Evolutionary conservation across 1,140 invertebrate genomes (phyloP).

Genomic region (Leguminivora glycinivorella): DNA sequence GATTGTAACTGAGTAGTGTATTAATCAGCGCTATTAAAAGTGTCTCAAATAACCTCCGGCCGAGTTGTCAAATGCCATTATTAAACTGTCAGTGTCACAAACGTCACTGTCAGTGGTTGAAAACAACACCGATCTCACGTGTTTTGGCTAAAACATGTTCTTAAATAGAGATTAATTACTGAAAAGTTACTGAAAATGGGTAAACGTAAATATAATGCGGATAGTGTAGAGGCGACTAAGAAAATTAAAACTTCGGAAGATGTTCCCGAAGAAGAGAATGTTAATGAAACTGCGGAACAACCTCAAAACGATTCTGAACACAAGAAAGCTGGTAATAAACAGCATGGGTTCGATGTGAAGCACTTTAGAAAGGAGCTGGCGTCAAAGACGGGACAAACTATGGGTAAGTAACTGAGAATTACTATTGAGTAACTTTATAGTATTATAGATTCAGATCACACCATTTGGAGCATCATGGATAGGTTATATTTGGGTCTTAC

Average conservation of each 20-base stretch:
- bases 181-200: constrained; percentile 56
- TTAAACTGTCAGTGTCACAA: neutral
- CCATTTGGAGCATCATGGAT: neutral
- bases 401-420: too few relatives aligned
- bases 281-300: constrained; percentile 46
- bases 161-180: constrained; percentile 29
- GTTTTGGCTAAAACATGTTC: constrained; percentile 4
- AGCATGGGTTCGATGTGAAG: constrained; percentile 69
- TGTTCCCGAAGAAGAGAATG: constrained; percentile 36
- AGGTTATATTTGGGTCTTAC: too few relatives aligned
- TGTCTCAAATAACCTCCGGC: neutral
- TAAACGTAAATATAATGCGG: constrained; percentile 62
- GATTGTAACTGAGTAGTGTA: neutral
- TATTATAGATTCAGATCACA: neutral
- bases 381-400: constrained; percentile 61
- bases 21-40: neutral
- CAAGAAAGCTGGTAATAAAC: constrained; percentile 39
- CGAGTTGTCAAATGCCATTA: neutral
- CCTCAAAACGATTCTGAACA: constrained; percentile 47
- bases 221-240: constrained; percentile 43
- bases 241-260: constrained; percentile 44
- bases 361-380: constrained; percentile 72
- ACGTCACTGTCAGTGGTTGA: neutral
- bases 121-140: constrained; percentile 3
- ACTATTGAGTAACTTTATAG: neutral